phyloP scores from a whole-genome alignment of 92 coral and sea anemone genomes.

The Bergia sp. region DNA sequence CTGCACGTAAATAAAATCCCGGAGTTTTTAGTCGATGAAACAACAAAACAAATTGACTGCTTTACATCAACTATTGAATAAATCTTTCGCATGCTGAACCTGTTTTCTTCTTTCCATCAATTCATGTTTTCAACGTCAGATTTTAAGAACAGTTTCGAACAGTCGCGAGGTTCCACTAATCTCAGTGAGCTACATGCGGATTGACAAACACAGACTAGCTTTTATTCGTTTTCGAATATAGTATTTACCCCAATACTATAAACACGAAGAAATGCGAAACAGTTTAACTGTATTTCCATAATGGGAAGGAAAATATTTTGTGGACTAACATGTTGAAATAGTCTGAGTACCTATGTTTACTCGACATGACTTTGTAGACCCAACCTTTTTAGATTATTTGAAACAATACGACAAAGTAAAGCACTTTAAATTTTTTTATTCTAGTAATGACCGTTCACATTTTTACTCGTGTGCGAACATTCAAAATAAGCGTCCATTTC shows the following conservation, averaged over 20 bases:
- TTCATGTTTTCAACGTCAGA: too few relatives aligned
- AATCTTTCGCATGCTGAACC: not conserved
- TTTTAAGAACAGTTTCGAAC: not conserved
- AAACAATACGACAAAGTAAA: conserved; percentile 22
- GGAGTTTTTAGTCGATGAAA: conserved; percentile 31
- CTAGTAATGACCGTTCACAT: not conserved
- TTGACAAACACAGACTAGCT: not conserved
- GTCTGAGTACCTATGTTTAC: conserved; percentile 54
- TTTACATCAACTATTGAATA: not conserved
- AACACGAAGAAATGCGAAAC: conserved; percentile 71
- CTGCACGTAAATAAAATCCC: not conserved
- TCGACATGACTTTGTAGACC: conserved; percentile 47
- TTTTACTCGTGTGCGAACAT: conserved; percentile 10
- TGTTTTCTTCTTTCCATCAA: not conserved
- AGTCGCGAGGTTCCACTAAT: not conserved
- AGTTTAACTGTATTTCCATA: conserved; percentile 77
- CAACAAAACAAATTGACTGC: conserved; percentile 9
- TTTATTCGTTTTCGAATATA: conserved; percentile 43
- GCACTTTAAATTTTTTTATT: not conserved
- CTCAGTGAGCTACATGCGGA: not conserved
- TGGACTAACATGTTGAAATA: conserved; percentile 69
- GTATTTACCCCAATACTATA: conserved; percentile 72
- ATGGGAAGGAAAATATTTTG: conserved; percentile 86
- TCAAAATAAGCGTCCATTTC: not conserved
- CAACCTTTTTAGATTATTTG: conserved; percentile 5